Evolutionary conservation across 2,888 invertebrate species (phyloP).

Genomic region (Embidobia sp.): DNA sequence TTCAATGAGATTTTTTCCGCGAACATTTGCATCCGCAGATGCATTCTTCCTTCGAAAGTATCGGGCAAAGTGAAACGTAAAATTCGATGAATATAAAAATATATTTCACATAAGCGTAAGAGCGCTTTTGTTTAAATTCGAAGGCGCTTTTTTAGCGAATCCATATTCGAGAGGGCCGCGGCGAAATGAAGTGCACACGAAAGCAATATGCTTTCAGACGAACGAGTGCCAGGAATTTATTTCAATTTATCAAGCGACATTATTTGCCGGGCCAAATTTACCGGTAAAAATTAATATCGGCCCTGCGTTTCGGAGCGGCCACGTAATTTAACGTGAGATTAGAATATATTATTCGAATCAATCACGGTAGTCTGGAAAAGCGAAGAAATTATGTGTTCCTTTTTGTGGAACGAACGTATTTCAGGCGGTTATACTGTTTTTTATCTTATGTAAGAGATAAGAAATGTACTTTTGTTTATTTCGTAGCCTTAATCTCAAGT

Average conservation of each 20-base stretch:
- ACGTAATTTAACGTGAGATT: slow-evolving; percentile 35
- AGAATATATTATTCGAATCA: slow-evolving; percentile 40
- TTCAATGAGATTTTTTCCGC: slow-evolving; percentile 9
- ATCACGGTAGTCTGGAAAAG: slow-evolving; percentile 22
- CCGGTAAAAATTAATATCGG: slow-evolving; percentile 37
- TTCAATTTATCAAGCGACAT: slow-evolving; percentile 46
- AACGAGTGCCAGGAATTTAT: slow-evolving; percentile 41
- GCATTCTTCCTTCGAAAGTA: slow-evolving; percentile 23
- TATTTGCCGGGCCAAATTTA: slow-evolving; percentile 32
- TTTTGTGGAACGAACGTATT: background rate
- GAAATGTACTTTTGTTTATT: no score
- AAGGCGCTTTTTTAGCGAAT: slow-evolving; percentile 51
- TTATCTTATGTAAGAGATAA: no score
- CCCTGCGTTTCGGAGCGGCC: background rate
- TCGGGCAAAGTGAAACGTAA: slow-evolving; percentile 35
- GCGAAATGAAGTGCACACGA: slow-evolving; percentile 47
- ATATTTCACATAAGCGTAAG: slow-evolving; percentile 56
- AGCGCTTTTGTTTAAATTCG: slow-evolving; percentile 60
- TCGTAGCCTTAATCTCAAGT: no score
- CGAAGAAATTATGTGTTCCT: slow-evolving; percentile 5
- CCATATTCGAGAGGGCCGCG: slow-evolving; percentile 54
- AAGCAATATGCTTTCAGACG: slow-evolving; percentile 55
- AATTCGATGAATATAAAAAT: slow-evolving; percentile 53
- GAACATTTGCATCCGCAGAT: slow-evolving; percentile 35
- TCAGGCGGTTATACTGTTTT: no score